These are phyloP conservation scores for Setophaga coronata DNA, from an alignment of 2,113 vertebrate species.

Conservation along the genomic window DNA sequence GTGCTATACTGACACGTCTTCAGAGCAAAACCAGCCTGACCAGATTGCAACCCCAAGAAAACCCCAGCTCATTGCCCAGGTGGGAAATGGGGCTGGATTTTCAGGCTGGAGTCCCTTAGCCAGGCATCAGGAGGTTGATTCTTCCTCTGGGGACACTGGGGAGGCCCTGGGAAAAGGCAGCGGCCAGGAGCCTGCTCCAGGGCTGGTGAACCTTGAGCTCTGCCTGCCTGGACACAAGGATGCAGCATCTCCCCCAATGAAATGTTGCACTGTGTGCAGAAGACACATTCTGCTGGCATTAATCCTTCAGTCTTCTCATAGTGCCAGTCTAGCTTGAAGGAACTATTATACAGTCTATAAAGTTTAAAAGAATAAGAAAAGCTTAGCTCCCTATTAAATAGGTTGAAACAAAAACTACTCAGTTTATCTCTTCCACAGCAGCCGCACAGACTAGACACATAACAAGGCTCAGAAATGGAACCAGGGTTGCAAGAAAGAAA, in stretches of 20 bases:
- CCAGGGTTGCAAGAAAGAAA: neutral
- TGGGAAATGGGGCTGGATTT: neutral
- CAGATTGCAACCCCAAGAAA: neutral
- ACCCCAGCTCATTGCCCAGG: neutral
- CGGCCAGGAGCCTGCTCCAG: neutral
- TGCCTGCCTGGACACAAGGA: neutral
- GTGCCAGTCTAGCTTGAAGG: neutral
- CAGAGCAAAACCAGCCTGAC: neutral
- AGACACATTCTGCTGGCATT: neutral
- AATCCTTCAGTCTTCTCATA: neutral
- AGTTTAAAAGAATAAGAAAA: constrained; percentile 21
- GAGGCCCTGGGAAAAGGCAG: neutral
- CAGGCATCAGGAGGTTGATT: neutral
- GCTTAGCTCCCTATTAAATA: neutral
- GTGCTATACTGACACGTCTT: neutral
- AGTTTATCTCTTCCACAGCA: neutral
- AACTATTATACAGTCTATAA: constrained; percentile 35
- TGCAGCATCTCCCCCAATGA: neutral
- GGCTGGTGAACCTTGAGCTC: neutral
- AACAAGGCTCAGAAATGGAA: neutral
- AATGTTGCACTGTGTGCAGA: neutral
- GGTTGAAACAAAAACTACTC: neutral
- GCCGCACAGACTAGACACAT: neutral
- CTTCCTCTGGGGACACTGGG: no score
- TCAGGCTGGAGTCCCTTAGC: neutral